phyloP scores from a whole-genome alignment of 2,113 vertebrate species.

The Syngnathoides biaculeatus region DNA sequence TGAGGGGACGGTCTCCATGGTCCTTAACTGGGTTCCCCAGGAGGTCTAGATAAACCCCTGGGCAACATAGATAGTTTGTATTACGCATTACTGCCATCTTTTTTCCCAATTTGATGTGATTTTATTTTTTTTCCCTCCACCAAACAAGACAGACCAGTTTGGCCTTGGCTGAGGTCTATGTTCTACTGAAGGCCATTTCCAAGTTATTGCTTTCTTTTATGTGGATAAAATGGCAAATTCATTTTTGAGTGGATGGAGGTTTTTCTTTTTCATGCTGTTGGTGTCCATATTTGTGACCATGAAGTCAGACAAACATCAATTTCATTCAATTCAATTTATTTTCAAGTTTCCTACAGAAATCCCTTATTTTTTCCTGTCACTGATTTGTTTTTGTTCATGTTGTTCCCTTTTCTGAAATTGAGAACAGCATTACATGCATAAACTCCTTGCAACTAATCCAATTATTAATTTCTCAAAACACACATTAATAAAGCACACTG shows the following conservation, averaged over 20 bases:
- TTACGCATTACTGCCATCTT: not conserved
- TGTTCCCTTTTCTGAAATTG: not conserved
- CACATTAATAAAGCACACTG: not conserved
- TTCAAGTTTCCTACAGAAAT: not conserved
- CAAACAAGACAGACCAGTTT: not conserved
- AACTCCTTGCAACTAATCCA: not conserved
- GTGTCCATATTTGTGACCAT: not conserved
- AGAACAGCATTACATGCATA: not conserved
- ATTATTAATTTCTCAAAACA: conserved; percentile 3
- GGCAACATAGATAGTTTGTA: not conserved
- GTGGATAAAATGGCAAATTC: not conserved
- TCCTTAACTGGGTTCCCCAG: too few relatives aligned
- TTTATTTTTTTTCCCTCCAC: not conserved
- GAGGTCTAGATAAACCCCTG: too few relatives aligned
- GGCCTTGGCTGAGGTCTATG: not conserved
- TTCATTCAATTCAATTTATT: not conserved
- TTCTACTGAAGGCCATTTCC: not conserved
- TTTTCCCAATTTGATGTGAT: not conserved
- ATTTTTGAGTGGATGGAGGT: not conserved
- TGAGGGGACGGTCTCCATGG: too few relatives aligned
- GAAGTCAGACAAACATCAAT: not conserved
- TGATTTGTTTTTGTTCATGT: not conserved
- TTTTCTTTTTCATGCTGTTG: not conserved
- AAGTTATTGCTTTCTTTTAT: not conserved
- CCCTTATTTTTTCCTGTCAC: not conserved